Evolutionary conservation across 1,140 invertebrate genomes (phyloP).

Genomic region (Hycleus cichorii): DNA sequence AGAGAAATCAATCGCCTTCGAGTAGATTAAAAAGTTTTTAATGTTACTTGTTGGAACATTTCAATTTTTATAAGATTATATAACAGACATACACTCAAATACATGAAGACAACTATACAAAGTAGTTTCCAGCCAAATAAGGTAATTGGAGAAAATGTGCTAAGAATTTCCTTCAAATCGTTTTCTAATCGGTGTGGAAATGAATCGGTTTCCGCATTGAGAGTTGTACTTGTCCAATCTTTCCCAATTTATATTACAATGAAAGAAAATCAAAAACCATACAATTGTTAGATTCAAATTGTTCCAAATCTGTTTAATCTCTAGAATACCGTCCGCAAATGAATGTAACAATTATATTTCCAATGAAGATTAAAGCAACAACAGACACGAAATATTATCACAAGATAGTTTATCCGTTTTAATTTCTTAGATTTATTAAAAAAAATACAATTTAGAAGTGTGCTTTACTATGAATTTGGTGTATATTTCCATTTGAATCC

Average conservation of each 20-base stretch:
- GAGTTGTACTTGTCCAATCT: conserved; percentile 10
- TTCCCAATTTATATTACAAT: conserved; percentile 20
- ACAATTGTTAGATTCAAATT: conserved; percentile 13
- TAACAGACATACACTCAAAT: conserved; percentile 32
- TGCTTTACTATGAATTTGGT: conserved; percentile 5
- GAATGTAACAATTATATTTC: conserved; percentile 13
- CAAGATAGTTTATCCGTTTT: conserved; percentile 17
- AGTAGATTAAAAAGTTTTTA: conserved; percentile 29
- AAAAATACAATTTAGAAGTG: conserved; percentile 12
- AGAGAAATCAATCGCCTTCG: conserved; percentile 1
- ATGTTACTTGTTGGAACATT: conserved; percentile 30
- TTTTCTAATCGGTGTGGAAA: conserved; percentile 9
- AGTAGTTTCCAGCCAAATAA: conserved; percentile 23
- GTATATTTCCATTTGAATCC: conserved; percentile 12
- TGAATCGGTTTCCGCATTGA: conserved; percentile 7
- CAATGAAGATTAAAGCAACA: conserved; percentile 16
- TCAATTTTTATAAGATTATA: conserved; percentile 31
- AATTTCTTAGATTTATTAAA: conserved; percentile 7
- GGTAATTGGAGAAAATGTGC: conserved; percentile 9
- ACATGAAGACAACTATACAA: conserved; percentile 29
- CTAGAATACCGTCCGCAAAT: background rate
- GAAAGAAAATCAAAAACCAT: conserved; percentile 9
- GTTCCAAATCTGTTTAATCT: background rate
- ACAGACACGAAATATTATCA: conserved; percentile 23
- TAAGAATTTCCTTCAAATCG: background rate